phyloP scores from a whole-genome alignment of 2,888 invertebrate genomes.

The Drosophila rellima region DNA sequence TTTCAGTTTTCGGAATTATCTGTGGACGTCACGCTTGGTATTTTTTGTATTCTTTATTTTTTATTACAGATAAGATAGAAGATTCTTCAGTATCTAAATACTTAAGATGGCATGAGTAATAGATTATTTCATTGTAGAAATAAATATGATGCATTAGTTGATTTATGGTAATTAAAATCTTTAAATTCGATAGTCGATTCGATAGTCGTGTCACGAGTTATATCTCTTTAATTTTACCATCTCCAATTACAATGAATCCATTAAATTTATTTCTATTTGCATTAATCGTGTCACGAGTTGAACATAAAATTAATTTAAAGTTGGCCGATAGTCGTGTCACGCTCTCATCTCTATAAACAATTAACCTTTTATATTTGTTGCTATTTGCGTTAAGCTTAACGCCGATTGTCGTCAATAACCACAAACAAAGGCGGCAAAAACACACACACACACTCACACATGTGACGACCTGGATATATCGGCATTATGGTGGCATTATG shows the following conservation, averaged over 20 bases:
- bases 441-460: constrained; percentile 1
- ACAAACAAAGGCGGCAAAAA: constrained; percentile 1
- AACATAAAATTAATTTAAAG: too few species aligned
- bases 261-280: not conserved
- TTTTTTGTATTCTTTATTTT: not conserved
- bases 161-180: not conserved
- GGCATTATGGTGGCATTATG: constrained; percentile 19
- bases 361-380: constrained; percentile 60
- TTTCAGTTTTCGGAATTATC: not conserved
- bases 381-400: constrained; percentile 57
- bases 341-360: constrained; percentile 29
- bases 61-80: constrained; percentile 18
- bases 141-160: not conserved
- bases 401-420: constrained; percentile 45
- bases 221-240: too few species aligned
- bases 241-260: not conserved
- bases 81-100: not conserved
- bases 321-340: constrained; percentile 26
- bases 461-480: constrained; percentile 15
- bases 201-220: not conserved
- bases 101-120: constrained; percentile 5
- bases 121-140: not conserved
- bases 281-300: too few species aligned
- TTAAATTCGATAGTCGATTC: too few species aligned
- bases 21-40: constrained; percentile 6